Evolutionary conservation across 2,888 invertebrate species (phyloP), one percentile per base, ranked within the genome.

Genomic region (Clusia tigrina): DNA sequence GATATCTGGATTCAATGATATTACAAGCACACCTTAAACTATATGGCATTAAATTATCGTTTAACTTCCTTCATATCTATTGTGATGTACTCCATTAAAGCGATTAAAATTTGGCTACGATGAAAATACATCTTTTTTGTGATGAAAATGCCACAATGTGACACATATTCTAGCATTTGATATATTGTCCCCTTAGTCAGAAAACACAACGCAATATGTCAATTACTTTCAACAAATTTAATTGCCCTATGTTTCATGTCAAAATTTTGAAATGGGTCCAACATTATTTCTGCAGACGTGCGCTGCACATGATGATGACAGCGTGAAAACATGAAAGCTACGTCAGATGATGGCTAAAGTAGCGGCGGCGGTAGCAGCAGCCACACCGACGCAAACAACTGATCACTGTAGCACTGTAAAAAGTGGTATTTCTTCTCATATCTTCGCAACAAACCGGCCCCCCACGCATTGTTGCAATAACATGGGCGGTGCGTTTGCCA

Each of bases 211-310:
- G 32, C 32, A 32, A 32, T 32, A 32, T 32, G 32, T 32, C 32
- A 32, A 32, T 32, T 32, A 32, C 32, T 32, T 32, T 9, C 32
- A 32, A 32, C 32, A 32, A 32, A 32, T 32, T 32, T 32, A 32
- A 32, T 32, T 6, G 48, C 48, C 18, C 22, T 48, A 18, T 48
- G 48, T 48, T 48, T 5, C 20, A 22, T 48, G 48, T 48, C 48
- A 48, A 48, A 48, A 20, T 48, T 48, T 48, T 48, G 48, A 48
- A 48, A 48, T 48, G 48, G 48, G 48, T 48, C 15, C 5, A 42
- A 17, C 48, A 5, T 20, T 48, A 48, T 48, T 18, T 20, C 48
- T 6, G 22, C 48, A 48, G 15, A 15, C 48, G 48, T 20, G 22
- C 22, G 48, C 18, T 48, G 48, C 48, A 22, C 22, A 6, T 3